Percentiles rank a stretch among this genome's conserved stretches.
These are phyloP conservation scores for Conomelus anceps DNA, from an alignment of 2,888 invertebrate genomes.

Conservation along the genomic window DNA sequence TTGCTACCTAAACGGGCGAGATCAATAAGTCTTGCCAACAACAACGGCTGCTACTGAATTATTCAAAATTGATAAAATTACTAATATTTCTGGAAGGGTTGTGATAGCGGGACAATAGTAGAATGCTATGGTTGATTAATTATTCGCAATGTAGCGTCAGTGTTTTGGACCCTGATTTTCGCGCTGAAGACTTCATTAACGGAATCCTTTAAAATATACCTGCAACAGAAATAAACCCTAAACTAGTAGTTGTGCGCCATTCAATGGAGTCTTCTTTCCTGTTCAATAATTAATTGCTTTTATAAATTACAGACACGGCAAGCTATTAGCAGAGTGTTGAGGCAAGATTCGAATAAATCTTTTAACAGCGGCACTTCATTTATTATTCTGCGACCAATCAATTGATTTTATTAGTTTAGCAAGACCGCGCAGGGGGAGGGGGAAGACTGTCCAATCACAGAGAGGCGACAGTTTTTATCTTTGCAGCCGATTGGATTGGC, in stretches of 20 bases:
- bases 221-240: neutral
- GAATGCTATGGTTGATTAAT: neutral
- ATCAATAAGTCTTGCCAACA: neutral
- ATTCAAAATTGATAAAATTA: neutral
- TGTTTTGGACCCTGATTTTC: neutral
- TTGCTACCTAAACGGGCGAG: neutral
- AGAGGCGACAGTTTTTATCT: neutral
- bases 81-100: neutral
- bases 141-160: neutral
- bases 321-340: neutral
- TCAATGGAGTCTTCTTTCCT: neutral
- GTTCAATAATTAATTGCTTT: neutral
- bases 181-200: neutral
- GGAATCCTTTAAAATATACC: neutral
- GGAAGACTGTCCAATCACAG: neutral
- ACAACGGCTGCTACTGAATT: neutral
- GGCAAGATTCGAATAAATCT: neutral
- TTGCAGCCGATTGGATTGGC: neutral
- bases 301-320: neutral
- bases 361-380: neutral
- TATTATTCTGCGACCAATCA: neutral
- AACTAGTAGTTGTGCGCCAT: neutral
- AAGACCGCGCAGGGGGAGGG: neutral
- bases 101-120: neutral
- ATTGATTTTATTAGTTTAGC: neutral